Percentiles rank a stretch among this genome's conserved stretches.
Evolutionary conservation across 30 jellyfish, hydroid and myxozoan species (phyloP).

Genomic region (Hydractinia symbiolongicarpus): DNA sequence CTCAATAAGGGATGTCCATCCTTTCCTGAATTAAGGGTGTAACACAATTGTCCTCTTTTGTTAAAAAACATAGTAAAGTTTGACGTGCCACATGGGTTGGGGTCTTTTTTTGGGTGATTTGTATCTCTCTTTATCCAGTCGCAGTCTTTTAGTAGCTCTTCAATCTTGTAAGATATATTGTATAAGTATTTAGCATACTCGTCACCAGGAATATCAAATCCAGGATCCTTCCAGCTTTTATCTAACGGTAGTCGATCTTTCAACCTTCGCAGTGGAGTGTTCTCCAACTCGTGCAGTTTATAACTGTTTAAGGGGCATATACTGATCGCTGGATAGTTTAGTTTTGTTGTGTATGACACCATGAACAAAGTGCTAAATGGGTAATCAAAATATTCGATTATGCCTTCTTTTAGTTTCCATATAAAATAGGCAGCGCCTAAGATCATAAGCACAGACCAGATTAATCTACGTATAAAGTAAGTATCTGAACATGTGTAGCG

Average conservation of each 20-base stretch:
- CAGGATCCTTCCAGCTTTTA: conserved; percentile 55
- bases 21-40: conserved; percentile 62
- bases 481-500: conserved; percentile 88
- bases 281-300: conserved; percentile 48
- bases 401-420: conserved; percentile 75
- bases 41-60: conserved; percentile 74
- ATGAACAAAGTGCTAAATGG: conserved; percentile 95
- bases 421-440: conserved; percentile 82
- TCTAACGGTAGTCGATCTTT: conserved; percentile 37
- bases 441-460: conserved; percentile 80
- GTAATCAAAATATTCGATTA: conserved; percentile 56
- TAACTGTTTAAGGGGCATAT: conserved; percentile 75
- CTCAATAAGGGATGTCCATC: conserved; percentile 49
- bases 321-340: conserved; percentile 89
- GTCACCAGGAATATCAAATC: conserved; percentile 71
- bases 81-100: conserved; percentile 45
- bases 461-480: conserved; percentile 61
- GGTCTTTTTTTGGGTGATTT: conserved; percentile 38
- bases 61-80: conserved; percentile 67
- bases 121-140: conserved; percentile 74
- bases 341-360: conserved; percentile 46
- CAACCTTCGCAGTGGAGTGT: conserved; percentile 25
- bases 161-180: conserved; percentile 55
- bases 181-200: conserved; percentile 46
- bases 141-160: conserved; percentile 62